Conservation (phyloP, 2,888 invertebrate genomes). For the Idaea biselata region DNA sequence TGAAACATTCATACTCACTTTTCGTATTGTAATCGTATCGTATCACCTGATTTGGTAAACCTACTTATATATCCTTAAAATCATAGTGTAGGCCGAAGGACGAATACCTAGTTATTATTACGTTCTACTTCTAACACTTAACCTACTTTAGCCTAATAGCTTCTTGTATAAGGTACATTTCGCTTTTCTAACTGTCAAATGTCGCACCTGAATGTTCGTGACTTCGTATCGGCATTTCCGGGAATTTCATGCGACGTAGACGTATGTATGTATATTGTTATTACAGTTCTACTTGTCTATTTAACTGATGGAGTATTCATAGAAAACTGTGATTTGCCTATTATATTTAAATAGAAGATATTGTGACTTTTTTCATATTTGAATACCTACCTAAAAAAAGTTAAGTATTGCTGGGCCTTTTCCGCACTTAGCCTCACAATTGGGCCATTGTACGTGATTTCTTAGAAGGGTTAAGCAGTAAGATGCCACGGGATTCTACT, state of each 20-base stretch:
- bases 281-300: neutral
- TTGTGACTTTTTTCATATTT: too few species aligned
- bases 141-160: neutral
- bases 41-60: too few species aligned
- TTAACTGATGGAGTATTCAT: neutral
- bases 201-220: neutral
- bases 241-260: neutral
- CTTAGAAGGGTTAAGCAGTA: too few species aligned
- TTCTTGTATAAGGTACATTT: neutral
- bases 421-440: too few species aligned
- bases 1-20: too few species aligned
- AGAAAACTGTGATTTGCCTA: neutral
- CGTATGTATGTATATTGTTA: too few species aligned
- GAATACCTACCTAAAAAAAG: too few species aligned
- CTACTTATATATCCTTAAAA: neutral
- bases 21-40: too few species aligned
- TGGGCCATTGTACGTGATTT: too few species aligned
- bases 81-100: neutral
- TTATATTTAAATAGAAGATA: neutral
- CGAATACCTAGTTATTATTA: neutral
- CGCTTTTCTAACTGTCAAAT: neutral
- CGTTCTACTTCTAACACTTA: neutral
- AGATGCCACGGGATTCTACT: too few species aligned
- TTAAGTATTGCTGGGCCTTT: too few species aligned
- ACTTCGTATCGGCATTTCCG: neutral